A percentile compares a stretch with the other conserved stretches of the same genome.
These are phyloP conservation scores for Cochlearius cochlearius DNA, from an alignment of 2,113 vertebrate genomes.

Conservation along the genomic window DNA sequence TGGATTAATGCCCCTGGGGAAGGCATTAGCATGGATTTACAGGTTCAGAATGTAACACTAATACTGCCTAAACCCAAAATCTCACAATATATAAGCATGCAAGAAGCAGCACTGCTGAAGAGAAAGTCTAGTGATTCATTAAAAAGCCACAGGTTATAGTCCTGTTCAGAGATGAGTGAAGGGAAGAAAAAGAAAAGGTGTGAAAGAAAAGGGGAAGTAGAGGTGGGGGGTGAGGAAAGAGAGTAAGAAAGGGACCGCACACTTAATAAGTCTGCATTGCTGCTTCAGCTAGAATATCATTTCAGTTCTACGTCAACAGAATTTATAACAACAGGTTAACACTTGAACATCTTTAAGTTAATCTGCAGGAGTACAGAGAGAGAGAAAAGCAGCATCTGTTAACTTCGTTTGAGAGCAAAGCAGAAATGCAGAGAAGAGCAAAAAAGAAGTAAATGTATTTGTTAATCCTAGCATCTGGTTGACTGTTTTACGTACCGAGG, in stretches of 20 bases:
- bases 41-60: background rate
- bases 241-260: background rate
- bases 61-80: background rate
- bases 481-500: constrained; percentile 86
- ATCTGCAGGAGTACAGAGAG: background rate
- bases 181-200: background rate
- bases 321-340: constrained; percentile 9
- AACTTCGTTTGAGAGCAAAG: constrained; percentile 12
- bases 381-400: background rate
- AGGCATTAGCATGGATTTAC: background rate
- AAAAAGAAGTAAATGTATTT: constrained; percentile 21
- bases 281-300: background rate
- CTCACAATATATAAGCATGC: background rate
- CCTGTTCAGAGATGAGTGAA: background rate
- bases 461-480: constrained; percentile 63
- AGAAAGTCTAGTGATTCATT: background rate
- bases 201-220: background rate
- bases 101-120: background rate
- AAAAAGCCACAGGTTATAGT: background rate
- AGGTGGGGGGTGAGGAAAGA: rapidly evolving
- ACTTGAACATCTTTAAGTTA: background rate
- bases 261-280: background rate
- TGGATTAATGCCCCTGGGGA: background rate
- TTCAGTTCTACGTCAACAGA: background rate
- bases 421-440: background rate